phyloP scores from a whole-genome alignment of 2,797 vertebrate genomes.

The Florisuga fusca region DNA sequence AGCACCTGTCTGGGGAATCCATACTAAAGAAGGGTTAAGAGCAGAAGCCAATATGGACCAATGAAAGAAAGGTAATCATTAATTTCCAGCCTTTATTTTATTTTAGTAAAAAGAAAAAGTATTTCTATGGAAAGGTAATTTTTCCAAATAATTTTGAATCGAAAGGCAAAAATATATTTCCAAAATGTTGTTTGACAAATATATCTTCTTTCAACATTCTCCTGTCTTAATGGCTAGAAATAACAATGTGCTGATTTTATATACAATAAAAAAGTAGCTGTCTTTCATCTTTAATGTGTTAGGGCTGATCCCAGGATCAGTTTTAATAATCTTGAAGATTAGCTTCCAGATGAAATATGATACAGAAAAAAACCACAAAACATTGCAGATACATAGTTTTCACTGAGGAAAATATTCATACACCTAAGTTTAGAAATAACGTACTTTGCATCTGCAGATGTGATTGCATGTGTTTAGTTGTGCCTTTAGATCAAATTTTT shows the following conservation, averaged over 20 bases:
- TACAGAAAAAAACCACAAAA: not conserved
- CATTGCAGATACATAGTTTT: not conserved
- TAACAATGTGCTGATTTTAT: not conserved
- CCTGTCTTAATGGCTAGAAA: not conserved
- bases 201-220: not conserved
- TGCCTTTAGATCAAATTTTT: not conserved
- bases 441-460: not conserved
- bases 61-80: not conserved
- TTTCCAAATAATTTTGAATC: rapidly evolving
- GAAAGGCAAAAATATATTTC: not conserved
- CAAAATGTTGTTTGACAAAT: not conserved
- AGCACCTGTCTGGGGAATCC: not conserved
- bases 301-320: not conserved
- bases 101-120: not conserved
- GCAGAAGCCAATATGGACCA: not conserved
- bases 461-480: not conserved
- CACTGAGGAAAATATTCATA: not conserved
- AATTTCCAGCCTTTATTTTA: not conserved
- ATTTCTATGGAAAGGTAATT: rapidly evolving
- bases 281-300: not conserved
- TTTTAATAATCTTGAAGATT: not conserved
- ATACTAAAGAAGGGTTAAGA: not conserved
- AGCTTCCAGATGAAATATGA: not conserved
- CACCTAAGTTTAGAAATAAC: not conserved
- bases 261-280: rapidly evolving